Base-by-base conservation (phyloP, 2,113 vertebrate species). In the Helogale parvula region DNA sequence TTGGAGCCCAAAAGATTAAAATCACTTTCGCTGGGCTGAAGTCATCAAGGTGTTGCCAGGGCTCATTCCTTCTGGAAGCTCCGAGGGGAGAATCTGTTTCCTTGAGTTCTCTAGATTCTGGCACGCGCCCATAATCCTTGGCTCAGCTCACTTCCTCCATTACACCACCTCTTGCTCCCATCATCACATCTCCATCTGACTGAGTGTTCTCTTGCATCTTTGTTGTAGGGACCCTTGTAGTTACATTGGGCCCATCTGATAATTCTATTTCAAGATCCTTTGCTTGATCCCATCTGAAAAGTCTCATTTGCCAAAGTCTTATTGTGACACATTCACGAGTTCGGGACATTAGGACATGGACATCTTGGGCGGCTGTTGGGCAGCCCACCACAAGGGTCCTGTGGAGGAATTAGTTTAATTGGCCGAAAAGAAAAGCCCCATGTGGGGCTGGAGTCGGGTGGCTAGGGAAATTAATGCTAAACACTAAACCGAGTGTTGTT, bases 401-500 rank as follows among this genome's bases (percentile, higher is more conserved):
- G 33, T 47, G 82, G n/a, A 47, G 63, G 60, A 63, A n/a, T n/a
- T 2, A 21, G 38, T 83, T 1, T 14, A 25, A 3, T 69, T 60
- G 8, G 16, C 33, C 21, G 21, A 50, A 52, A 95, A 65, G 16
- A 65, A 47, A 19, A 33, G 27, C 31, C 27, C 11, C 7, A 3
- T 3, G 1, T 45, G 57, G 31, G 8, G 47, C 74, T 80, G 33
- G 63, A 35, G 4, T 57, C 71, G 1, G 17, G 17, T n/a, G 74
- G 38, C 27, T 25, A 0, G 0, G 38, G 21, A 21, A 45, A 14
- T 35, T 15, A 50, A 38, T 77, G 31, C 23, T 16, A 16, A 35
- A 47, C 82, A 21, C 23, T 16, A 14, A 35, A 19, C 3, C 1
- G 3, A 3, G 2, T 9, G 3, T 9, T 14, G 2, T 8, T 2